phyloP scores from a whole-genome alignment of 2,797 vertebrate species.

The Scleropages formosus region DNA sequence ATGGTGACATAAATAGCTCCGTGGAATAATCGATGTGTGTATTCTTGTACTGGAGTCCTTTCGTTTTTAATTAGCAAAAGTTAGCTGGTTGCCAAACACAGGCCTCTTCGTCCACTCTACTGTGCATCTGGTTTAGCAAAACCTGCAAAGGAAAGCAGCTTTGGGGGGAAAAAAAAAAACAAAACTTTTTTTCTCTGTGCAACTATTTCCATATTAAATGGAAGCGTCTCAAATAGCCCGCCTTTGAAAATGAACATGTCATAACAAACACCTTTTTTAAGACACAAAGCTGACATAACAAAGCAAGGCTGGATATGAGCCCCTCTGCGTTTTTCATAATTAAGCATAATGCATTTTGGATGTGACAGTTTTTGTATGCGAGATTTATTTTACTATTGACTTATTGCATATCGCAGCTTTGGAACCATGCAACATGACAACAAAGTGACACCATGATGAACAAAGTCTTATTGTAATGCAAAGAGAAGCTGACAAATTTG shows the following conservation, averaged over 20 bases:
- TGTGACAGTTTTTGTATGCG: background rate
- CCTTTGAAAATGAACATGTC: background rate
- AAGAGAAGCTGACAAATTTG: background rate
- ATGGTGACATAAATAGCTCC: conserved; percentile 55
- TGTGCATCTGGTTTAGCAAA: conserved; percentile 23
- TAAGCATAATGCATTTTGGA: background rate
- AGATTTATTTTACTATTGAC: background rate
- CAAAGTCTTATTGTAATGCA: background rate
- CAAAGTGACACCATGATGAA: no score
- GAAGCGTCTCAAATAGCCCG: conserved; percentile 23
- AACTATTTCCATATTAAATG: conserved; percentile 9
- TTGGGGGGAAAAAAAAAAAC: background rate
- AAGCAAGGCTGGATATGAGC: background rate
- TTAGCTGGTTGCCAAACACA: conserved; percentile 40
- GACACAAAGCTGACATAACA: background rate
- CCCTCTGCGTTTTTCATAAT: background rate
- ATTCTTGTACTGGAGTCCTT: conserved; percentile 53
- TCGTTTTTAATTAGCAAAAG: conserved; percentile 58
- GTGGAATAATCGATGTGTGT: conserved; percentile 32
- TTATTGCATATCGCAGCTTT: background rate
- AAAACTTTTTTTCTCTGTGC: conserved; percentile 42
- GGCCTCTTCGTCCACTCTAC: conserved; percentile 41
- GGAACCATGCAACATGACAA: background rate
- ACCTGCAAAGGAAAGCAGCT: background rate
- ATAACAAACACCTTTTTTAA: background rate